A percentile compares a stretch with the other conserved stretches of the same genome.
Evolutionary conservation across 92 coral and sea anemone genomes (phyloP).

Genomic region (Meandrina meandrites): DNA sequence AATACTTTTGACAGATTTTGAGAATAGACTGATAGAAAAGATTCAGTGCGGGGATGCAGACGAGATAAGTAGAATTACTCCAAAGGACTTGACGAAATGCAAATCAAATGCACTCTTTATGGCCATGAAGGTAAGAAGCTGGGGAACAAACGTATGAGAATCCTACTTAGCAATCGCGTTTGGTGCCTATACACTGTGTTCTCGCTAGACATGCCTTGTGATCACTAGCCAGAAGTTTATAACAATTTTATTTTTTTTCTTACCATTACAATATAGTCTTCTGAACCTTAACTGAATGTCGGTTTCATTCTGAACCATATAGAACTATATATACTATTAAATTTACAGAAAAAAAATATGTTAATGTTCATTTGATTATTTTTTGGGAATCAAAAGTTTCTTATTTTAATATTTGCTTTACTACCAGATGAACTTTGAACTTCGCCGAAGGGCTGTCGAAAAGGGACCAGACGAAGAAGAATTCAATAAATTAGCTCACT

Average conservation of each 20-base stretch:
- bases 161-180: background rate
- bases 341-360: no score
- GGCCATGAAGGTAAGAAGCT: slow-evolving; percentile 16
- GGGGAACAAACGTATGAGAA: background rate
- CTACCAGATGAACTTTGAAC: background rate
- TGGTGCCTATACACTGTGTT: background rate
- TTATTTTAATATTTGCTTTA: background rate
- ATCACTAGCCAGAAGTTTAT: no score
- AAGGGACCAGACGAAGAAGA: slow-evolving; percentile 3
- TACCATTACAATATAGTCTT: no score
- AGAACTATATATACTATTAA: no score
- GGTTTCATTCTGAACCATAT: no score
- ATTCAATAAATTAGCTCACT: background rate
- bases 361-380: no score
- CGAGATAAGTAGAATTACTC: background rate
- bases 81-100: background rate
- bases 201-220: no score
- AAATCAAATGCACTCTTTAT: background rate
- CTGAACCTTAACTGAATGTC: no score
- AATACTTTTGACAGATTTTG: background rate
- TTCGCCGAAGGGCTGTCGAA: background rate
- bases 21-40: background rate
- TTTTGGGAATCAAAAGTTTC: background rate
- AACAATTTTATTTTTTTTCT: no score
- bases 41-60: background rate